Evolutionary conservation across 35 echinoderm and acorn worm species (phyloP).

Genomic region (Hemicentrotus pulcherrimus): DNA sequence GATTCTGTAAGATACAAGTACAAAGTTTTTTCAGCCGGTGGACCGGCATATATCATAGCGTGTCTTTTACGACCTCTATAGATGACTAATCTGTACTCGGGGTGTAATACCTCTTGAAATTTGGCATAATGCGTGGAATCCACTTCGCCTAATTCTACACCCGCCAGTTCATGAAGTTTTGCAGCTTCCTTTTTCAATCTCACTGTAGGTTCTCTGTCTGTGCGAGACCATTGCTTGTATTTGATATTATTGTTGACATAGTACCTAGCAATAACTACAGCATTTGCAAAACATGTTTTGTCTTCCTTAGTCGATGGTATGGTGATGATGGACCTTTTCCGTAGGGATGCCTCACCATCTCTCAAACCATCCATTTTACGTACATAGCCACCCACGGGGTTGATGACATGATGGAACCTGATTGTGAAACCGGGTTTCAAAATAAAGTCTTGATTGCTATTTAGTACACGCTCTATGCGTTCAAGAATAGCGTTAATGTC

Average conservation of each 20-base stretch:
- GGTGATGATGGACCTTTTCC: constrained; percentile 23
- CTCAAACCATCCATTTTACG: neutral
- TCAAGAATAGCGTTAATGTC: neutral
- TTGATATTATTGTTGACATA: neutral
- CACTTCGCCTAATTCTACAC: neutral
- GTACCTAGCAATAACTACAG: neutral
- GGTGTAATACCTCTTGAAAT: neutral
- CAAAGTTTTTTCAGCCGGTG: too few species aligned
- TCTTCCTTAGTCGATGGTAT: neutral
- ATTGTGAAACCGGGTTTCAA: constrained; percentile 17
- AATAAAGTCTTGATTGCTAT: constrained; percentile 18
- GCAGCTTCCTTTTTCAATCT: neutral
- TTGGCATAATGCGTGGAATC: constrained; percentile 5
- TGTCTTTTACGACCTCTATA: too few species aligned
- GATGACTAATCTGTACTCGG: constrained; percentile 2
- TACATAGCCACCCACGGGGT: neutral
- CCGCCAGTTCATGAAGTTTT: constrained; percentile 19
- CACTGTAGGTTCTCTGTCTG: neutral
- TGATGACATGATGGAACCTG: neutral
- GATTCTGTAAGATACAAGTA: too few species aligned
- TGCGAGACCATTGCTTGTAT: neutral
- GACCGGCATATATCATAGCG: too few species aligned
- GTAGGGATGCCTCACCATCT: neutral
- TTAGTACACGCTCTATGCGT: constrained; percentile 1
- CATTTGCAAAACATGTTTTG: constrained; percentile 3